Conservation (phyloP, 2,797 vertebrate genomes). For the Phataginus tricuspis region DNA sequence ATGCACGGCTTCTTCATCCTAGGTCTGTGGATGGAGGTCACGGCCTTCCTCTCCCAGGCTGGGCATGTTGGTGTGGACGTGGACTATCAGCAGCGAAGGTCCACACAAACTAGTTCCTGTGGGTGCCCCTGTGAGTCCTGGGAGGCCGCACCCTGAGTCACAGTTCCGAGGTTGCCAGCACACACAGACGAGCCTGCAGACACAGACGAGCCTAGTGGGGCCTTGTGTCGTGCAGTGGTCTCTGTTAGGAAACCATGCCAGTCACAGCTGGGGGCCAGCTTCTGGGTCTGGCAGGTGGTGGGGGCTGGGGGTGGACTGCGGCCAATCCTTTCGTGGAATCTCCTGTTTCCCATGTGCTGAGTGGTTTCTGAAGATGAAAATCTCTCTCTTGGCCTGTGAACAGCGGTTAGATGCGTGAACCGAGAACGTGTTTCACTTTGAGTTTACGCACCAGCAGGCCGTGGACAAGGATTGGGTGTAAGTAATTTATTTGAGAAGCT, state of each 20-base stretch:
- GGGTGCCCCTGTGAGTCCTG: neutral
- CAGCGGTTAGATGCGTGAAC: neutral
- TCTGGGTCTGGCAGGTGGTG: no score
- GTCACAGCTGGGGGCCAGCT: neutral
- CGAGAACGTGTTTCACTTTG: neutral
- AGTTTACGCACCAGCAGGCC: neutral
- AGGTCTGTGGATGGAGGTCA: no score
- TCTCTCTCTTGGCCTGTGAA: neutral
- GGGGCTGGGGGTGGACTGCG: no score
- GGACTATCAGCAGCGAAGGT: neutral
- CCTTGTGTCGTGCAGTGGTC: no score
- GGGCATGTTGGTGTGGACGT: neutral
- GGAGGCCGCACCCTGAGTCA: neutral
- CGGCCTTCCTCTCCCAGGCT: neutral
- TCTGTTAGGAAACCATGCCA: neutral
- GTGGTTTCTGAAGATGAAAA: neutral
- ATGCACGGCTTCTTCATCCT: no score
- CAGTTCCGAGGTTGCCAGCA: neutral
- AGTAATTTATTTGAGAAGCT: neutral
- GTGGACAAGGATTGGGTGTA: no score
- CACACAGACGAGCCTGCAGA: no score
- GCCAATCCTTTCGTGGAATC: no score
- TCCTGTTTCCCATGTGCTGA: no score
- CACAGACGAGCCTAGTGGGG: neutral
- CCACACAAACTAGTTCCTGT: neutral